These are phyloP conservation scores for Spea hammondii DNA, from an alignment of 2,797 vertebrate species.

Conservation along the genomic window DNA sequence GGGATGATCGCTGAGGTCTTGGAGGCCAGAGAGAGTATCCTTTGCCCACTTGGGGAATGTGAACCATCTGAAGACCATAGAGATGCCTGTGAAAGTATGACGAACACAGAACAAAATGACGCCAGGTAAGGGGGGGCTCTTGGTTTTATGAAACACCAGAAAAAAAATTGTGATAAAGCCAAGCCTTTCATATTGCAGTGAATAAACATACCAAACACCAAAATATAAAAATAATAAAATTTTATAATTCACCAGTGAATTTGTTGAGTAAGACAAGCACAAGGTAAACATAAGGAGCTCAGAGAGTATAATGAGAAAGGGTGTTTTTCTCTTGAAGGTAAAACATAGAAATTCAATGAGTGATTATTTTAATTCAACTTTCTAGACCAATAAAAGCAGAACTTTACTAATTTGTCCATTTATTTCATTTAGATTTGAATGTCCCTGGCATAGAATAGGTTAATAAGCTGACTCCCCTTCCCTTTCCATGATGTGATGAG, in stretches of 20 bases:
- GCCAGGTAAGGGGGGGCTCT: conserved; percentile 72
- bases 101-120: conserved; percentile 68
- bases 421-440: background rate
- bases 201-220: too few species aligned
- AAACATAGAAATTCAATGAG: too few species aligned
- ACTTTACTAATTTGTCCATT: too few species aligned
- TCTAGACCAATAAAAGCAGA: too few species aligned
- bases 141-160: too few species aligned
- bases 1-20: conserved; percentile 67
- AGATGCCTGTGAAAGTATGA: conserved; percentile 74
- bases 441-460: background rate
- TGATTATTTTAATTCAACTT: too few species aligned
- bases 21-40: conserved; percentile 74
- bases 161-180: too few species aligned
- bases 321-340: background rate
- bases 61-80: conserved; percentile 67
- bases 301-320: background rate
- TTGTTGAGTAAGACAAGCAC: too few species aligned
- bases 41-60: conserved; percentile 70
- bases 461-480: background rate
- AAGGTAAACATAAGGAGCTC: too few species aligned
- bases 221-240: too few species aligned
- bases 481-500: conserved; percentile 20
- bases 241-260: too few species aligned
- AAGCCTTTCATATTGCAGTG: too few species aligned